Evolutionary conservation across 2,888 invertebrate species (phyloP), one percentile per base, ranked within the genome.

Genomic region (Cryptus viduatorius): DNA sequence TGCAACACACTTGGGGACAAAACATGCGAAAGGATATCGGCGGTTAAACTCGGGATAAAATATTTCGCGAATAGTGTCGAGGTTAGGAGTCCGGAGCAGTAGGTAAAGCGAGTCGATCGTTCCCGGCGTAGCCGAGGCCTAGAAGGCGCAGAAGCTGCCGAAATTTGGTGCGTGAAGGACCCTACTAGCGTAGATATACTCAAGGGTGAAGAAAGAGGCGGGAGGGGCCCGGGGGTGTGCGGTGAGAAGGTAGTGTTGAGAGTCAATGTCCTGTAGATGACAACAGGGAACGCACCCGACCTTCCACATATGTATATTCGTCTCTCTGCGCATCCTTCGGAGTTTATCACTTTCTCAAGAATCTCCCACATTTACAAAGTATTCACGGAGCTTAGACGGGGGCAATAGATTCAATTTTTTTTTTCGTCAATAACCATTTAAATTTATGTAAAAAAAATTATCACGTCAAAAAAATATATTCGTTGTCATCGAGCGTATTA

Each of bases 211-310:
- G 37, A 10, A 46, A 48, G 46, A 19, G 19, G 59, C 48, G 8
- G 56, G n/a, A 46, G 64, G 16, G 64, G 44, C 31, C 19, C 29
- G 44, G 42, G 46, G 79, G 46, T 42, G 77, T 79, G 79, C 79
- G 72, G 86, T 79, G 88, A 83, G 85, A 87, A 86, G 84, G 84
- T 76, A 69, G 84, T 82, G 87, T 82, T 78, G 46, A 73, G 83
- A 89, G 91, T 91, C 91, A 91, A 89, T 89, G 91, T 86, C 89
- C 89, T 86, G 84, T 79, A 80, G 87, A 88, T 87, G 90, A 90
- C 88, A 90, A 89, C 86, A 87, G 87, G 69, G 86, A 88, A 71
- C 59, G 67, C 68, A 84, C 67, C 79, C 79, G 82, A 83, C 64
- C 85, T 76, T 85, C 56, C 48, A 71, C 82, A 78, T 69, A 46